Evolutionary conservation across 2,113 vertebrate genomes (phyloP).

Genomic region (Corapipo altera): DNA sequence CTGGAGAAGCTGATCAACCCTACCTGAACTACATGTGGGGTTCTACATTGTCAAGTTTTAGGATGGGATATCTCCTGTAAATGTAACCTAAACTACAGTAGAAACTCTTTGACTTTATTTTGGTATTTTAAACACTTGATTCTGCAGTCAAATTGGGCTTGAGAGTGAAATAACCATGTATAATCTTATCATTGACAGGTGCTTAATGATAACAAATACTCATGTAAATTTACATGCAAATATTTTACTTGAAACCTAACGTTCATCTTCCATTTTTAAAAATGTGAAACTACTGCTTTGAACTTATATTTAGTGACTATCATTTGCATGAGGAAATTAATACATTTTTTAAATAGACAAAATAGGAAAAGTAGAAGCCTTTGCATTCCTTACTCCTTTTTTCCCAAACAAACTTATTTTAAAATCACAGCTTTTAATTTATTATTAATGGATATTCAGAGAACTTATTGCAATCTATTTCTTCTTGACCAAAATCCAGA

Average conservation of each 20-base stretch:
- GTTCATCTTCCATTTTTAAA: background rate
- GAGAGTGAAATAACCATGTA: background rate
- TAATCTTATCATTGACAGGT: background rate
- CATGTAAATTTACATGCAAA: background rate
- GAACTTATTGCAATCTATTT: background rate
- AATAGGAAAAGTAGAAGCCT: background rate
- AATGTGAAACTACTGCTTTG: background rate
- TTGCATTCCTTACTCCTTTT: background rate
- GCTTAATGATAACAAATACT: background rate
- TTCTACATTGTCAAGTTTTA: background rate
- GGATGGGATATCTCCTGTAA: background rate
- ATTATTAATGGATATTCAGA: background rate
- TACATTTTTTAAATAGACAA: background rate
- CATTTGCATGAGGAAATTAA: background rate
- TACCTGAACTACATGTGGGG: background rate
- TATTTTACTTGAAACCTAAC: background rate
- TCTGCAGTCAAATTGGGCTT: background rate
- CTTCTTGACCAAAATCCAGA: background rate
- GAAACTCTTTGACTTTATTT: background rate
- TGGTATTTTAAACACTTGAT: background rate
- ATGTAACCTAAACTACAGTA: background rate
- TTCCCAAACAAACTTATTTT: background rate
- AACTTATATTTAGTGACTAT: background rate
- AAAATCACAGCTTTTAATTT: background rate
- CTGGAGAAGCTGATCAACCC: background rate